A percentile compares a stretch with the other conserved stretches of the same genome.
Evolutionary conservation across 1,140 invertebrate species (phyloP).

Genomic region (Pseudomyrmex flavicornis): DNA sequence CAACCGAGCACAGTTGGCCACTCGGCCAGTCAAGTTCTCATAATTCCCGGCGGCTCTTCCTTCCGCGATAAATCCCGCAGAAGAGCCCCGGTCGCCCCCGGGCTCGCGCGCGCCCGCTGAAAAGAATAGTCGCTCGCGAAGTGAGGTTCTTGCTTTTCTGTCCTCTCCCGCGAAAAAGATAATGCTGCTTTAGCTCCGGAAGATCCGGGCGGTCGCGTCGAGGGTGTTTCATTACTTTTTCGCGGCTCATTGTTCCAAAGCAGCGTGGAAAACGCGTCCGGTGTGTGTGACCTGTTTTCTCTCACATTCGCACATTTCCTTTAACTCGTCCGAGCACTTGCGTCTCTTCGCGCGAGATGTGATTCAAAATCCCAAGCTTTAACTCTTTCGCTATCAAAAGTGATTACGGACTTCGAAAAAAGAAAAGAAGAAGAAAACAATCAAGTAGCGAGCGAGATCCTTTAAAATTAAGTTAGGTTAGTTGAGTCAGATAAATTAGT

Average conservation of each 20-base stretch:
- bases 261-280: constrained; percentile 65
- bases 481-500: no score
- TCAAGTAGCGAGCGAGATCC: no score
- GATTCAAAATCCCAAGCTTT: constrained; percentile 59
- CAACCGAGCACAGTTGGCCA: no score
- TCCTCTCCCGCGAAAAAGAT: constrained; percentile 69
- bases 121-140: constrained; percentile 66
- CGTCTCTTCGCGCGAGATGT: constrained; percentile 22
- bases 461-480: no score
- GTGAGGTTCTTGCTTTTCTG: constrained; percentile 60
- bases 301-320: constrained; percentile 7
- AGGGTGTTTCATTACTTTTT: constrained; percentile 73
- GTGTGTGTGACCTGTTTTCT: constrained; percentile 34
- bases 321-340: constrained; percentile 20
- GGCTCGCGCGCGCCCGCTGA: constrained; percentile 19
- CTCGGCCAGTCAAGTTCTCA: constrained; percentile 64
- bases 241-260: constrained; percentile 70
- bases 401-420: no score
- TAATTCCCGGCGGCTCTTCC: constrained; percentile 58
- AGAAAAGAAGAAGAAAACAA: no score
- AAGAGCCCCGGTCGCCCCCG: constrained; percentile 45
- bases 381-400: no score
- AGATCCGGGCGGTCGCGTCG: constrained; percentile 37
- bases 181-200: constrained; percentile 72
- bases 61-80: constrained; percentile 57